These are phyloP conservation scores for Paratrypauchen microcephalus DNA, from an alignment of 2,797 vertebrate genomes.

Conservation along the genomic window DNA sequence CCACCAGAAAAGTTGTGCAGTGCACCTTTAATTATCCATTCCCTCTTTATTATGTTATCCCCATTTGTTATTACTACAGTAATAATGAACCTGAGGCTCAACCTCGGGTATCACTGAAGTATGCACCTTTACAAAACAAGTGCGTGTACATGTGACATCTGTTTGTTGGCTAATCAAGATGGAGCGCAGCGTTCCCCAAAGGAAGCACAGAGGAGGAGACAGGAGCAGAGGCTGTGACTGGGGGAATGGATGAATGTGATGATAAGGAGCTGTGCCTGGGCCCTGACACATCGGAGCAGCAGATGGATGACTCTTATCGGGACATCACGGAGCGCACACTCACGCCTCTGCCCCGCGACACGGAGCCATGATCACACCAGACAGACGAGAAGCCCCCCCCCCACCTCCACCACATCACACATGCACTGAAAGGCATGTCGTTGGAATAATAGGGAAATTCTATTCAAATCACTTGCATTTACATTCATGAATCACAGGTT, in stretches of 20 bases:
- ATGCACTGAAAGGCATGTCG: conserved; percentile 31
- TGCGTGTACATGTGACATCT: conserved; percentile 6
- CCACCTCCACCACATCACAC: conserved; percentile 54
- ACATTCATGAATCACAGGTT: too few relatives aligned
- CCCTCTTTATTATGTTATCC: too few relatives aligned
- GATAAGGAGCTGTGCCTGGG: conserved; percentile 70
- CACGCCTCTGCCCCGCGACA: conserved; percentile 64
- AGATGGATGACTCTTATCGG: conserved; percentile 81
- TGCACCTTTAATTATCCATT: too few relatives aligned
- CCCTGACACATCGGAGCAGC: conserved; percentile 72
- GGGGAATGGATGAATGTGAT: conserved; percentile 67
- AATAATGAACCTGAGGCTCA: too few relatives aligned
- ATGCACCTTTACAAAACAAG: background rate
- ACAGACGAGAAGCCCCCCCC: conserved; percentile 69
- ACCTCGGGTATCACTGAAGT: background rate
- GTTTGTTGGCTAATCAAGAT: conserved; percentile 59
- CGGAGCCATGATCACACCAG: conserved; percentile 72
- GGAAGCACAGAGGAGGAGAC: conserved; percentile 24
- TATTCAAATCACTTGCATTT: too few relatives aligned
- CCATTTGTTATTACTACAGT: too few relatives aligned
- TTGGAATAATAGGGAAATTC: background rate
- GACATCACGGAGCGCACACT: conserved; percentile 71
- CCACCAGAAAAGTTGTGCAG: too few relatives aligned
- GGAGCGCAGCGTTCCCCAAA: conserved; percentile 26
- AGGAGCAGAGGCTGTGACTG: conserved; percentile 31